Conservation (phyloP, 2,797 vertebrate species). For the Amblyopsis hoosieri region DNA sequence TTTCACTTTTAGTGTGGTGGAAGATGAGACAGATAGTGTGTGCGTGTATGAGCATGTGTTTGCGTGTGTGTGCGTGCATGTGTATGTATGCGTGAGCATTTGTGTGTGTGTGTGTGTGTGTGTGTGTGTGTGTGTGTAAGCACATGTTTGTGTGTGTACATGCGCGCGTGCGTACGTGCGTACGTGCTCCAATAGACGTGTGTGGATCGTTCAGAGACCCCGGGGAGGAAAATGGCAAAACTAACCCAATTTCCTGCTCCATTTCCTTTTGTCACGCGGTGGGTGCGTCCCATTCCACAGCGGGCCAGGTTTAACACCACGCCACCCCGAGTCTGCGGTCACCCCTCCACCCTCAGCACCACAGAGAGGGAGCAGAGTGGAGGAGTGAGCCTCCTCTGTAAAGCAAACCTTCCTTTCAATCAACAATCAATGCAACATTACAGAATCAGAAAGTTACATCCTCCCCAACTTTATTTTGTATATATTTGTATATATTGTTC, state of each 20-base stretch:
- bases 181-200: neutral
- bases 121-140: conserved; percentile 62
- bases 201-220: conserved; percentile 65
- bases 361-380: conserved; percentile 6
- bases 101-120: conserved; percentile 31
- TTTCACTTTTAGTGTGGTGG: conserved; percentile 50
- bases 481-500: too few species aligned
- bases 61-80: conserved; percentile 39
- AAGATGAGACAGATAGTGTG: neutral
- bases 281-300: conserved; percentile 62
- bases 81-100: conserved; percentile 47
- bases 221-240: conserved; percentile 67
- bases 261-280: conserved; percentile 70
- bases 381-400: conserved; percentile 35
- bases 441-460: conserved; percentile 20
- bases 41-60: conserved; percentile 64
- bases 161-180: conserved; percentile 51
- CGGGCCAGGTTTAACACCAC: conserved; percentile 58
- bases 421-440: conserved; percentile 37
- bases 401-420: conserved; percentile 51
- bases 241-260: conserved; percentile 85
- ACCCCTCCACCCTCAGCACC: conserved; percentile 57
- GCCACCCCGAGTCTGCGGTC: conserved; percentile 62
- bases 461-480: too few species aligned
- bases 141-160: conserved; percentile 59